A percentile compares a stretch with the other conserved stretches of the same genome.
These are phyloP conservation scores for Hippocampus zosterae DNA, from an alignment of 2,113 vertebrate species.

Conservation along the genomic window DNA sequence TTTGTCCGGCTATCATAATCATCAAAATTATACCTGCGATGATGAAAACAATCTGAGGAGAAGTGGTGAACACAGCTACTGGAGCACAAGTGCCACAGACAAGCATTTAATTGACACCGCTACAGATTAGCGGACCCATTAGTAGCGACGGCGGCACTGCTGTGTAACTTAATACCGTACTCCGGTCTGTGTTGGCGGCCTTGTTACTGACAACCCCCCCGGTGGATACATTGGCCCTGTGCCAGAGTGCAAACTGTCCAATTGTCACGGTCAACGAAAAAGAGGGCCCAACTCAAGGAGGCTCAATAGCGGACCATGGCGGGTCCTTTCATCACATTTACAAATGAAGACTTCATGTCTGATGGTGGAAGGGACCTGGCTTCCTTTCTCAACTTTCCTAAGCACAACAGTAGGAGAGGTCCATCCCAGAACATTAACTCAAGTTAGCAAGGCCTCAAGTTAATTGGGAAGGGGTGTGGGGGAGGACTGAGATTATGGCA, in stretches of 20 bases:
- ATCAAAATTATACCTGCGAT: constrained; percentile 1
- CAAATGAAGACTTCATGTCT: constrained; percentile 2
- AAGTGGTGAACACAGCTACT: background rate
- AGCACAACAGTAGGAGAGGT: constrained; percentile 22
- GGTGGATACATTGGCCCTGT: constrained; percentile 30
- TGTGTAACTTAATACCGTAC: constrained; percentile 45
- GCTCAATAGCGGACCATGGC: background rate
- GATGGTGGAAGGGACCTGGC: constrained; percentile 7
- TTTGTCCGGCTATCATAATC: no score
- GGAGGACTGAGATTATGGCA: constrained; percentile 16
- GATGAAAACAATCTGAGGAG: constrained; percentile 5
- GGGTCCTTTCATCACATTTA: background rate
- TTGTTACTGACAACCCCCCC: constrained; percentile 38
- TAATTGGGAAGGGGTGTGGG: no score
- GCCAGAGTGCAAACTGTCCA: constrained; percentile 40
- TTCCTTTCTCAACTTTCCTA: constrained; percentile 13
- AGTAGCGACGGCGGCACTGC: constrained; percentile 10
- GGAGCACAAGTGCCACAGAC: background rate
- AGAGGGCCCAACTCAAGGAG: background rate
- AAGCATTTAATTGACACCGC: constrained; percentile 27
- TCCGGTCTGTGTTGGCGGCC: constrained; percentile 34
- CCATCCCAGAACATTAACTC: constrained; percentile 8
- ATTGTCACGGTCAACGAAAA: constrained; percentile 5
- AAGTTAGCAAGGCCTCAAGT: constrained; percentile 19
- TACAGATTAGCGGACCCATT: constrained; percentile 19